Evolutionary conservation across 2,797 vertebrate genomes (phyloP).

Genomic region (Chelonia mydas): DNA sequence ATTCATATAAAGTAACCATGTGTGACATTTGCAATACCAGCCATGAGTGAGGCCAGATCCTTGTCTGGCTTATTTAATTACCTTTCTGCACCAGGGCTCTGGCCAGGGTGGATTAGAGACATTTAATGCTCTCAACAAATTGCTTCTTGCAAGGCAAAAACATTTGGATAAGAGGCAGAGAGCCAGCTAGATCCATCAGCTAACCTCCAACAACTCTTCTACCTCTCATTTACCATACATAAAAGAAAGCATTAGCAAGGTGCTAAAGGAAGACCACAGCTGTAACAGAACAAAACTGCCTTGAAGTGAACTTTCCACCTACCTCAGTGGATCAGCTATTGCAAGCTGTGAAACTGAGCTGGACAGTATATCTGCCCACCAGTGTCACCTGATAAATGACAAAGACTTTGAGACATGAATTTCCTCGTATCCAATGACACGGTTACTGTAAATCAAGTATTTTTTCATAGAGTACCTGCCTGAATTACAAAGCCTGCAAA

Average conservation of each 20-base stretch:
- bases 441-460: neutral
- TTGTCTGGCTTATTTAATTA: neutral
- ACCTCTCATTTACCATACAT: neutral
- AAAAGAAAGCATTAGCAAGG: neutral
- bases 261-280: neutral
- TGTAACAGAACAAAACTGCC: neutral
- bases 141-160: neutral
- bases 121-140: rapidly evolving
- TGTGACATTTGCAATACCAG: neutral
- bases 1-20: neutral
- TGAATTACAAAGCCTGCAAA: neutral
- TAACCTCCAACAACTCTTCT: neutral
- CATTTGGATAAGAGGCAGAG: neutral
- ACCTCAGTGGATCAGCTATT: neutral
- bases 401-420: neutral
- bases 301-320: neutral
- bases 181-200: neutral
- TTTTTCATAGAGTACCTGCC: rapidly evolving
- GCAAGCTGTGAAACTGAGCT: neutral
- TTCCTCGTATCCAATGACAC: rapidly evolving
- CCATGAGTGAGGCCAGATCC: neutral
- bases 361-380: neutral
- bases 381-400: neutral
- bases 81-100: neutral
- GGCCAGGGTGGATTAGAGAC: neutral